Conservation (phyloP, 2,797 vertebrate species). For the Acanthurus lineatus region DNA sequence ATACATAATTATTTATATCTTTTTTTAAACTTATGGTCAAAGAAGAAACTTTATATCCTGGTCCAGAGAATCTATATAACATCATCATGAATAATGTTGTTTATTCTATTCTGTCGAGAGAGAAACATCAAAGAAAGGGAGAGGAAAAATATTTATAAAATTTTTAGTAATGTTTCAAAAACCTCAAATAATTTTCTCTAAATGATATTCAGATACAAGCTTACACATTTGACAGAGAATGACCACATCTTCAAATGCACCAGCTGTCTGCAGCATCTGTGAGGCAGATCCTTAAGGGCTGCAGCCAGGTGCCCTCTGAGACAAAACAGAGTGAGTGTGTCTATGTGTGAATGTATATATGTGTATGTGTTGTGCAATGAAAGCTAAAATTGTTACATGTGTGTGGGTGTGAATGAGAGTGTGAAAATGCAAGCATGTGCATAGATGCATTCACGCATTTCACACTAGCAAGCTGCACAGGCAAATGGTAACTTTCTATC, state of each 20-base stretch:
- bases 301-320: constrained; percentile 51
- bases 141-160: not conserved
- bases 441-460: constrained; percentile 23
- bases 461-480: not conserved
- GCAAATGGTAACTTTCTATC: not conserved
- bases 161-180: constrained; percentile 5
- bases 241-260: constrained; percentile 58
- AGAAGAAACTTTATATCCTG: too few relatives aligned
- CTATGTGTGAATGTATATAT: not conserved
- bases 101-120: too few relatives aligned
- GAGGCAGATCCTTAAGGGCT: constrained; percentile 36
- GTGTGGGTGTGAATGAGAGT: not conserved
- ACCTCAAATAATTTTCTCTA: constrained; percentile 8
- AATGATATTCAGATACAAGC: constrained; percentile 22
- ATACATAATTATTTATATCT: too few relatives aligned
- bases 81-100: too few relatives aligned
- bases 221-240: constrained; percentile 20
- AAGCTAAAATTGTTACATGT: not conserved
- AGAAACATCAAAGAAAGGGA: too few relatives aligned
- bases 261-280: constrained; percentile 47
- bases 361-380: not conserved
- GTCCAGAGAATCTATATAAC: too few relatives aligned
- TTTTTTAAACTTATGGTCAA: too few relatives aligned
- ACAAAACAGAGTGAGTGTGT: not conserved
- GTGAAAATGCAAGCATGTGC: not conserved